Base-by-base conservation (phyloP, 2,113 vertebrate genomes). In the Caloenas nicobarica region DNA sequence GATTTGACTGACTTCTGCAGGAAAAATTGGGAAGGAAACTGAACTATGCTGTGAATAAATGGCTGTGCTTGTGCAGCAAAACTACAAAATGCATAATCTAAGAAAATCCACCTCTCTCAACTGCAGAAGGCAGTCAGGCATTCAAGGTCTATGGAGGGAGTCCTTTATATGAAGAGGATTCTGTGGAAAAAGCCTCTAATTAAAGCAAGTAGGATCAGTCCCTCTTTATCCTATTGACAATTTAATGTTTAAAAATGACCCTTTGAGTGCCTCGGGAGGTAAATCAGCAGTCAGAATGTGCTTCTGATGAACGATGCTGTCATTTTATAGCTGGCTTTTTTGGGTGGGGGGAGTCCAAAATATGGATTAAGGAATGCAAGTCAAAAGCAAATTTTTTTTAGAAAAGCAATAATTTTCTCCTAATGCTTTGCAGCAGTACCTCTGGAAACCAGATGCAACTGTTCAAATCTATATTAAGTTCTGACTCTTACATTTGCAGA, bases 221-320 rank as follows among this genome's bases (percentile, higher is more conserved):
- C 68, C 50, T 93, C 53, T 79, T 90, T 78, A 88, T 95, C 91
- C 88, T 96, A 73, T 64, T 81, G 76, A 81, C 88, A 95, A 94
- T 91, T 73, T 84, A 51, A 70, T 70, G 40, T 95, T 93, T 88
- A n/a, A 95, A 95, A 90, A 94, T 68, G 68, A 82, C 83, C 48
- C 26, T 73, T 96, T 86, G 88, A 19, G 58, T 94, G 53, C n/a
- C 53, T 56, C 23, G 15, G 71, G 77, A 58, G 64, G 64, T 87
- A 91, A 79, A 90, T 90, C 44, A 54, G 38, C 57, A 65, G 23
- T 19, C 28, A 65, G 64, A 71, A 66, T 10, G 6, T 81, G 82
- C 23, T 53, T 61, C 71, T 92, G 57, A 54, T 76, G 44, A 81
- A 79, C 16, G 51, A 51, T 24, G 46, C 16, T 86, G 54, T 81